Evolutionary conservation across 2,888 invertebrate species (phyloP).

Genomic region (Meliscaeva auricollis): DNA sequence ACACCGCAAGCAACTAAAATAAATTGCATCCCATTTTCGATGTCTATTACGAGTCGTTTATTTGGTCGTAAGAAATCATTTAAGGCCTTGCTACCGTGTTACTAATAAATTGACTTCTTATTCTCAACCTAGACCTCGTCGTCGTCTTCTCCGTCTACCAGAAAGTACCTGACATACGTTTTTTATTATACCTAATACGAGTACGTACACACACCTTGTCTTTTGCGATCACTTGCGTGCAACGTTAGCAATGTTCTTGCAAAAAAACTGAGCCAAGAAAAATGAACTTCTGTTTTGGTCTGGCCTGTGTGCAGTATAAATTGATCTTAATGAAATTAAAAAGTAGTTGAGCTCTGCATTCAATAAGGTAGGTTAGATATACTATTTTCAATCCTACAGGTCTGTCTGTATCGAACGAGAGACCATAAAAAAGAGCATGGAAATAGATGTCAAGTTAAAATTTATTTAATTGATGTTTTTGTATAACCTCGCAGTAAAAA

Average conservation of each 20-base stretch:
- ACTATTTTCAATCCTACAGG: neutral
- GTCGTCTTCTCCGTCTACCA: neutral
- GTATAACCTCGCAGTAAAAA: neutral
- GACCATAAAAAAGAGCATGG: slow-evolving; percentile 15
- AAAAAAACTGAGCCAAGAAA: neutral
- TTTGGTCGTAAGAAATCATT: slow-evolving; percentile 68
- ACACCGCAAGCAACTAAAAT: slow-evolving; percentile 32
- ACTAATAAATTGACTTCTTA: slow-evolving; percentile 55
- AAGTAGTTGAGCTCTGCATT: slow-evolving; percentile 17
- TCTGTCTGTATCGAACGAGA: slow-evolving; percentile 4
- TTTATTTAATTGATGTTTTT: slow-evolving; percentile 11
- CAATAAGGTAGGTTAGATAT: neutral
- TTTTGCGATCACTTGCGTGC: slow-evolving; percentile 20
- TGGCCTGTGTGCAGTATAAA: slow-evolving; percentile 21
- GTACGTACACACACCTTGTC: slow-evolving; percentile 4
- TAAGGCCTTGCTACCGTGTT: slow-evolving; percentile 56
- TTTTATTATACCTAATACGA: neutral
- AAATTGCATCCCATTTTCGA: slow-evolving; percentile 47
- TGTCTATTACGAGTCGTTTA: slow-evolving; percentile 56
- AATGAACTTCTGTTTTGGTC: slow-evolving; percentile 21
- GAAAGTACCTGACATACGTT: neutral
- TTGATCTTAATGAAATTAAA: slow-evolving; percentile 65
- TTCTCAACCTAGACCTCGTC: slow-evolving; percentile 15
- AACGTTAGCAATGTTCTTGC: slow-evolving; percentile 5
- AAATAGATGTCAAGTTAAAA: slow-evolving; percentile 42